phyloP scores from a whole-genome alignment of 2,888 invertebrate species.

The Salpingus planirostris region DNA sequence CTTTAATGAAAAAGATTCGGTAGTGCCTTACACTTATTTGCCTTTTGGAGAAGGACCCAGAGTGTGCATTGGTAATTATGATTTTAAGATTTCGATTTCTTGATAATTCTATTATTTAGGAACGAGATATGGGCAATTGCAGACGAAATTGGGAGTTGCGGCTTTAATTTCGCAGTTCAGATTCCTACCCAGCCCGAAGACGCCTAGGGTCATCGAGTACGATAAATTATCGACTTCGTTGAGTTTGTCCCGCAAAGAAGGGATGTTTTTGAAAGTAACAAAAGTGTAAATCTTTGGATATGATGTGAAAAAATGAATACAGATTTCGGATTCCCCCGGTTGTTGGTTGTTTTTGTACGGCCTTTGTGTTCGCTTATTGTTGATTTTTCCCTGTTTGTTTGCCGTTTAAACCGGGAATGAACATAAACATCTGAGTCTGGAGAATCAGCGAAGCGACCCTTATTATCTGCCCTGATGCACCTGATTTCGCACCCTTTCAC shows the following conservation, averaged over 20 bases:
- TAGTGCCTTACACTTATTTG: constrained; percentile 11
- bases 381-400: constrained; percentile 26
- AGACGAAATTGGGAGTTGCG: constrained; percentile 6
- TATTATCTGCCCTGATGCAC: constrained; percentile 25
- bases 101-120: constrained; percentile 3
- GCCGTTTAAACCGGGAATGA: too few species aligned
- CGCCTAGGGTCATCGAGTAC: constrained; percentile 3
- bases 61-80: constrained; percentile 14
- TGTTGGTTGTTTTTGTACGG: not conserved
- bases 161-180: constrained; percentile 6
- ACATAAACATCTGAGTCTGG: constrained; percentile 21
- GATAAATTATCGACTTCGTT: constrained; percentile 1
- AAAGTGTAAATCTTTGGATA: too few species aligned
- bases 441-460: constrained; percentile 21
- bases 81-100: not conserved
- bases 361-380: constrained; percentile 6
- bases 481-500: constrained; percentile 21
- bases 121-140: constrained; percentile 4
- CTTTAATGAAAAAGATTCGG: constrained; percentile 27
- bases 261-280: constrained; percentile 4
- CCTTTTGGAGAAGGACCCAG: constrained; percentile 18
- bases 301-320: not conserved
- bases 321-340: not conserved
- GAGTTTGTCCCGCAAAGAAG: constrained; percentile 3
- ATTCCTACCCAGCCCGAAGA: constrained; percentile 7